These are phyloP conservation scores for Stictocephala bisonia DNA, from an alignment of 2,888 invertebrate species.

Conservation along the genomic window DNA sequence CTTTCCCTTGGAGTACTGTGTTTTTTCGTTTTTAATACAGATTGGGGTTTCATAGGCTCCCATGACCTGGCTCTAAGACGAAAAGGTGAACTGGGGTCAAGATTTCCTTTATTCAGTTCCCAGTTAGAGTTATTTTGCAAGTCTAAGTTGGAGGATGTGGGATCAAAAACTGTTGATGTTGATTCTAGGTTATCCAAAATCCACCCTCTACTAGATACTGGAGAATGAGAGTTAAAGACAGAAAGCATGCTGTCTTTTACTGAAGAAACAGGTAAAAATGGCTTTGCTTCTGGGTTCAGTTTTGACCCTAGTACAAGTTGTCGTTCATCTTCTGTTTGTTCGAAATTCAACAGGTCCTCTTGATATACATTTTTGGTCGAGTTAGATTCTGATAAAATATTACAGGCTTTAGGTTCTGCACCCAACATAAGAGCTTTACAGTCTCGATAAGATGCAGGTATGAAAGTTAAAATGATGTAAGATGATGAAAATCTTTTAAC, in stretches of 20 bases:
- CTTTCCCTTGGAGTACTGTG: constrained; percentile 54
- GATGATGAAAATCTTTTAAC: constrained; percentile 72
- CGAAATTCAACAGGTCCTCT: background rate
- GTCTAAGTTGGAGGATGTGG: background rate
- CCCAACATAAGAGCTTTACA: constrained; percentile 61
- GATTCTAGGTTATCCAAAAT: constrained; percentile 49
- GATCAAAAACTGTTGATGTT: constrained; percentile 14
- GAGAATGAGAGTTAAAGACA: constrained; percentile 21
- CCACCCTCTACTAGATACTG: constrained; percentile 43
- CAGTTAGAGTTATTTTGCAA: constrained; percentile 16
- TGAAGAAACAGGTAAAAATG: constrained; percentile 38
- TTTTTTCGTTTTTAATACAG: constrained; percentile 46
- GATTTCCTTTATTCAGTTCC: constrained; percentile 33
- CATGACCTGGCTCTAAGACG: constrained; percentile 60
- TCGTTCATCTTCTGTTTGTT: constrained; percentile 2
- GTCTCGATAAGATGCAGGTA: constrained; percentile 71
- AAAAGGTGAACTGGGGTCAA: constrained; percentile 51
- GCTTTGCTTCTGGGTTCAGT: constrained; percentile 51
- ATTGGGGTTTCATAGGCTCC: constrained; percentile 58
- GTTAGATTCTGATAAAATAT: constrained; percentile 18
- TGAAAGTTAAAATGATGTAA: constrained; percentile 74
- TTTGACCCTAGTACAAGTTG: constrained; percentile 44
- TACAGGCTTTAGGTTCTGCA: constrained; percentile 52
- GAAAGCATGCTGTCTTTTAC: background rate
- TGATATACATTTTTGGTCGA: background rate